A percentile compares a stretch with the other conserved stretches of the same genome.
These are phyloP conservation scores for Hemithea aestivaria DNA, from an alignment of 2,888 invertebrate genomes.

Conservation along the genomic window DNA sequence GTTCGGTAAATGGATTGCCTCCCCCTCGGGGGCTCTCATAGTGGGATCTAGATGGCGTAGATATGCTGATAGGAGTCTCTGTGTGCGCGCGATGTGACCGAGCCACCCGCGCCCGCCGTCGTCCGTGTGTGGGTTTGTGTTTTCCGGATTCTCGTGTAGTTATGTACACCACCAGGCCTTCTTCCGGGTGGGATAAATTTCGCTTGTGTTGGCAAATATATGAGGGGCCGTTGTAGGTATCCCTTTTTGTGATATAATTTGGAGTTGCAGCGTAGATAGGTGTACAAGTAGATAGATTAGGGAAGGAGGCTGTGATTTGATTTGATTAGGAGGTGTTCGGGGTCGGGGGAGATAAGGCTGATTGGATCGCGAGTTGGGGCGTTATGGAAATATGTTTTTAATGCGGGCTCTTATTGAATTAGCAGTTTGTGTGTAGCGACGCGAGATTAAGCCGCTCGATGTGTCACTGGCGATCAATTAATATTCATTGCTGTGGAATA, in stretches of 20 bases:
- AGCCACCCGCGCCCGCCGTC: conserved; percentile 14
- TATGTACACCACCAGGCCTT: conserved; percentile 57
- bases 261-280: conserved; percentile 75
- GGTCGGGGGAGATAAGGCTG: conserved; percentile 72
- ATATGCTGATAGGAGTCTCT: conserved; percentile 69
- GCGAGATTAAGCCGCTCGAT: conserved; percentile 60
- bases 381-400: conserved; percentile 78
- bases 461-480: conserved; percentile 32
- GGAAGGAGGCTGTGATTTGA: conserved; percentile 78
- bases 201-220: conserved; percentile 77
- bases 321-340: conserved; percentile 79
- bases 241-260: conserved; percentile 78
- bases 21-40: conserved; percentile 77
- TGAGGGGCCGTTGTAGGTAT: conserved; percentile 72
- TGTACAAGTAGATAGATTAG: conserved; percentile 76
- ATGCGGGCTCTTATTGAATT: conserved; percentile 77
- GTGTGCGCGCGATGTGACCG: conserved; percentile 58
- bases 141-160: conserved; percentile 65
- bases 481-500: conserved; percentile 41
- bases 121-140: conserved; percentile 56
- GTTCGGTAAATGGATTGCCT: conserved; percentile 77
- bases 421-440: conserved; percentile 63
- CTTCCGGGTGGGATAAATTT: conserved; percentile 75
- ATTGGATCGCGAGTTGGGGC: conserved; percentile 68
- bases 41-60: conserved; percentile 80